Base-by-base conservation (phyloP, 2,888 invertebrate genomes). In the Bombylius major region DNA sequence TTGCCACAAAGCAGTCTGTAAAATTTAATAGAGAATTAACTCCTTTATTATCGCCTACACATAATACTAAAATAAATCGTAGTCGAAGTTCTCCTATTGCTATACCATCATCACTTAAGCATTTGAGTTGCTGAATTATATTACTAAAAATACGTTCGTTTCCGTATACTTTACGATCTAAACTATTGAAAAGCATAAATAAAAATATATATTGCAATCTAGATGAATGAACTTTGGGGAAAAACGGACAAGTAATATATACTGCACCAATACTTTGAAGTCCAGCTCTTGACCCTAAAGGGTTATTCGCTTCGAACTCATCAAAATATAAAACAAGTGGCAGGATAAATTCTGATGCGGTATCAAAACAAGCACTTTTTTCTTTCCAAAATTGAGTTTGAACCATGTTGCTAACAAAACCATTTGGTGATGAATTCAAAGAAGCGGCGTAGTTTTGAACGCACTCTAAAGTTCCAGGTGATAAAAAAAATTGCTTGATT, bases 11-110 rank as follows among this genome's bases (percentile, higher is more conserved):
- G n/a, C 50, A 31, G n/a, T 55, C 51, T 42, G 51, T 55, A 14
- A 55, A 55, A 11, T 47, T 50, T 14, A 55, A 14, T 13, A 55
- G 23, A n/a, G 55, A 55, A 44, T 55, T 55, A 13, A 55, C 34
- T 33, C 51, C 55, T 51, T 55, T 55, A 51, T 55, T 55, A n/a
- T 55, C 55, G 5, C 51, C 51, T 31, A 47, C 23, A 47, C 33
- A 50, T 14, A n/a, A 32, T 36, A 34, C 39, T 55, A 50, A 23
- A 3, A 51, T 47, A 47, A 55, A 55, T 45, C 13, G 49, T 47
- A 42, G 13, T 50, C 9, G n/a, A 36, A 34, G 13, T 4, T 33
- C 47, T 14, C 12, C 14, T 7, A 55, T 32, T 14, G 1, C 8
- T 42, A 55, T 34, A 9, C 51, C 55, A 14, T 55, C 12, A 32